These are phyloP conservation scores for Neelides folsomi DNA, from an alignment of 2,888 invertebrate species.

Conservation along the genomic window DNA sequence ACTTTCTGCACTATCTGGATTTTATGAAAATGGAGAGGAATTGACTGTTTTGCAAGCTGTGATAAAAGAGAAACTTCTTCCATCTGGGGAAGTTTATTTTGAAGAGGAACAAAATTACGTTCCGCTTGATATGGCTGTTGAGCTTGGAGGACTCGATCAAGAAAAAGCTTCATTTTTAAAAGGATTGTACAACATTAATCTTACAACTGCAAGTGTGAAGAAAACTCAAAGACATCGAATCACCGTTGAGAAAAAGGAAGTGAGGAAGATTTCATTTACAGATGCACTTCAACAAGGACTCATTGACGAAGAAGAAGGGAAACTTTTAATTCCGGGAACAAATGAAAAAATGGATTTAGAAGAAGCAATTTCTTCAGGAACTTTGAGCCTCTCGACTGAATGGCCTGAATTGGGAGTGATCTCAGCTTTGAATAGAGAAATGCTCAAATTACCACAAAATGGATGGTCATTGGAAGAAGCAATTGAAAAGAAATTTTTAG, in stretches of 20 bases:
- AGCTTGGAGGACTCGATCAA: conserved; percentile 67
- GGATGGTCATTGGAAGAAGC: conserved; percentile 75
- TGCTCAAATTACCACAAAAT: conserved; percentile 64
- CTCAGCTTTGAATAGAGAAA: conserved; percentile 38
- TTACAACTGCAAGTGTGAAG: conserved; percentile 74
- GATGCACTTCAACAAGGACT: conserved; percentile 65
- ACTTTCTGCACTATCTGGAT: conserved; percentile 23
- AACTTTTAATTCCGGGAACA: conserved; percentile 46
- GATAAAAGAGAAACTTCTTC: conserved; percentile 70
- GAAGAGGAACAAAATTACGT: conserved; percentile 55
- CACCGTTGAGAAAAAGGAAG: conserved; percentile 56
- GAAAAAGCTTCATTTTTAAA: conserved; percentile 75
- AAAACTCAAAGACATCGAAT: conserved; percentile 70
- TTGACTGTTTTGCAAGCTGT: conserved; percentile 77
- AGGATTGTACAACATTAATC: conserved; percentile 71
- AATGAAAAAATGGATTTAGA: conserved; percentile 39
- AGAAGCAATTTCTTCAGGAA: conserved; percentile 41
- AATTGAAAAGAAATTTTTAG: conserved; percentile 65
- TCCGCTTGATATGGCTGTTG: conserved; percentile 73
- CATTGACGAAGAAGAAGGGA: conserved; percentile 62
- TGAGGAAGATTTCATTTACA: conserved; percentile 52
- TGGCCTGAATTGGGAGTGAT: conserved; percentile 13
- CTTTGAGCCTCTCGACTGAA: conserved; percentile 26
- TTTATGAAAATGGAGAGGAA: conserved; percentile 46
- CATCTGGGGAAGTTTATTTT: conserved; percentile 72